A percentile compares a stretch with the other conserved stretches of the same genome.
phyloP scores from a whole-genome alignment of 2,888 invertebrate species.

The Apamea monoglypha region DNA sequence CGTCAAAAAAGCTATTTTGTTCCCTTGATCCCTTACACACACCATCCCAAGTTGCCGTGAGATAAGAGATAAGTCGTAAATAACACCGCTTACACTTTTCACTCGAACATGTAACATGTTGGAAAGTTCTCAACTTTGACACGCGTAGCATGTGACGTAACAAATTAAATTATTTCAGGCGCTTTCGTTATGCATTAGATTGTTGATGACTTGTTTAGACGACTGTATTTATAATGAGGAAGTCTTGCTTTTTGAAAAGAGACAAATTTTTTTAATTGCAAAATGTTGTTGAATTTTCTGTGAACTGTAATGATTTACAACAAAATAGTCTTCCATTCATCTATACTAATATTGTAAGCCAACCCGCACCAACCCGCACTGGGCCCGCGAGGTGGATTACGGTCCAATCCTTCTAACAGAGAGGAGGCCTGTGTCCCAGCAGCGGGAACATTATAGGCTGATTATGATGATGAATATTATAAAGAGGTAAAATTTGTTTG shows the following conservation, averaged over 20 bases:
- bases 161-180: constrained; percentile 63
- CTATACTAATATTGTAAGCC: no score
- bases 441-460: no score
- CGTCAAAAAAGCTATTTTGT: constrained; percentile 10
- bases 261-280: not conserved
- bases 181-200: constrained; percentile 43
- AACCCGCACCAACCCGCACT: no score
- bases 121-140: constrained; percentile 59
- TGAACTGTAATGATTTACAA: not conserved
- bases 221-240: constrained; percentile 32
- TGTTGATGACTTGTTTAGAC: constrained; percentile 44
- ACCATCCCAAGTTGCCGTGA: constrained; percentile 13
- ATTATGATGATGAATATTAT: no score
- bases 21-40: constrained; percentile 4
- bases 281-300: not conserved
- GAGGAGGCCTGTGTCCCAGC: no score
- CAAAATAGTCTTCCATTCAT: not conserved
- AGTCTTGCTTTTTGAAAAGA: not conserved
- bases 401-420: no score
- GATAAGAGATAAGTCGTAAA: constrained; percentile 53
- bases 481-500: no score
- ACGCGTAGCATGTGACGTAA: constrained; percentile 54
- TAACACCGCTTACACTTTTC: constrained; percentile 56
- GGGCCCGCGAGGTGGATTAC: no score
- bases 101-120: constrained; percentile 49